Percentiles rank a stretch among this genome's conserved stretches.
Evolutionary conservation across 2,797 vertebrate species (phyloP).

Genomic region (Cephalopachus bancanus): DNA sequence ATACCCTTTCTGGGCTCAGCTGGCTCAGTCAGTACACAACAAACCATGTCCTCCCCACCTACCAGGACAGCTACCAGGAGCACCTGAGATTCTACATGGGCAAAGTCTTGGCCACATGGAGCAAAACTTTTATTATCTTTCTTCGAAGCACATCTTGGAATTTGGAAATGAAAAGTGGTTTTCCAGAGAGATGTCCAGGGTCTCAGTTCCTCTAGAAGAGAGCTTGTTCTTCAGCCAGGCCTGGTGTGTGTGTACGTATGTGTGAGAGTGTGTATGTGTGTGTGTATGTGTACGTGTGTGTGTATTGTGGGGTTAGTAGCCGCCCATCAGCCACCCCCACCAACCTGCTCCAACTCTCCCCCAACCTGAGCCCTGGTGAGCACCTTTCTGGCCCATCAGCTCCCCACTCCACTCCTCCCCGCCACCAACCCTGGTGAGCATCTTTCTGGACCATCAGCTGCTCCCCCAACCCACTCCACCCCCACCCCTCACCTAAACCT

Average conservation of each 20-base stretch:
- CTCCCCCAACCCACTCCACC: no score
- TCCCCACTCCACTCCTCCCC: no score
- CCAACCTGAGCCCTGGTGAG: background rate
- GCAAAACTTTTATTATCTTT: background rate
- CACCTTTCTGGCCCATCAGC: background rate
- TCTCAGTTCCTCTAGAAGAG: background rate
- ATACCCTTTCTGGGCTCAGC: background rate
- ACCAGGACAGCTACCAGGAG: background rate
- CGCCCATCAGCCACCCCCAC: no score
- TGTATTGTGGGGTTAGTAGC: no score
- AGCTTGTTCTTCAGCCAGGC: background rate
- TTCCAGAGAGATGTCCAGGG: background rate
- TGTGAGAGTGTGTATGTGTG: accelerated
- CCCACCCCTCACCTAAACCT: no score
- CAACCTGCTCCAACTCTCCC: no score
- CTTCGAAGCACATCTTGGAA: background rate
- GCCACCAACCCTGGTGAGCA: no score
- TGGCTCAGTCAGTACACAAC: accelerated
- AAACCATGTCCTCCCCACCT: background rate
- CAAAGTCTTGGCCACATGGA: background rate
- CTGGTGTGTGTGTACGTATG: no score
- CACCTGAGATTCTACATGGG: accelerated
- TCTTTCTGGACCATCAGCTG: no score
- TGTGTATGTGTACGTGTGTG: background rate
- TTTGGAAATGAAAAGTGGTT: constrained; percentile 29